Conservation (phyloP, 2,797 vertebrate genomes). For the Peromyscus nudipes region DNA sequence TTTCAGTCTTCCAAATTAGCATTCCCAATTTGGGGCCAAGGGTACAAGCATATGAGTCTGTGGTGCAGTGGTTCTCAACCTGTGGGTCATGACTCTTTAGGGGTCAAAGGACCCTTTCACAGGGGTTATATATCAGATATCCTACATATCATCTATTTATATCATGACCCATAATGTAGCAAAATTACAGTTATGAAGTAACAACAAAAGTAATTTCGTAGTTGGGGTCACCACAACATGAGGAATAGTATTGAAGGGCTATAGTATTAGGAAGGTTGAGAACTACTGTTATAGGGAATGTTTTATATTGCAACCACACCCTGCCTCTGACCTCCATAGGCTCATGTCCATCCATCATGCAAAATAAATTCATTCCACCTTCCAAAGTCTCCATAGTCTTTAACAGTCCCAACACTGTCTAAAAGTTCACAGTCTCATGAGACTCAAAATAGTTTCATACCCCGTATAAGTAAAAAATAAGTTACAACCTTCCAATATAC, state of each 20-base stretch:
- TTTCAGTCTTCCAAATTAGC: not conserved
- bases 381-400: not conserved
- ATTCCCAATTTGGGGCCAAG: no score
- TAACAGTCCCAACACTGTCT: not conserved
- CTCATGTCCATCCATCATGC: not conserved
- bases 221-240: not conserved
- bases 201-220: not conserved
- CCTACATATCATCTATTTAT: not conserved
- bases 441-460: not conserved
- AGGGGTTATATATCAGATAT: not conserved
- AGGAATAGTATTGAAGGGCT: not conserved
- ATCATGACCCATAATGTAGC: not conserved
- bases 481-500: not conserved
- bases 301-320: not conserved
- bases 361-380: not conserved
- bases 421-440: not conserved
- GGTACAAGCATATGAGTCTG: not conserved
- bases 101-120: not conserved
- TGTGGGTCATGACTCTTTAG: not conserved
- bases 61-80: not conserved
- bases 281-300: not conserved
- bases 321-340: not conserved
- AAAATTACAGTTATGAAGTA: not conserved
- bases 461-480: not conserved
- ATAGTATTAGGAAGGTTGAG: not conserved